These are phyloP conservation scores for Ditylenchus dipsaci DNA, from an alignment of 1,140 invertebrate species.

Conservation along the genomic window DNA sequence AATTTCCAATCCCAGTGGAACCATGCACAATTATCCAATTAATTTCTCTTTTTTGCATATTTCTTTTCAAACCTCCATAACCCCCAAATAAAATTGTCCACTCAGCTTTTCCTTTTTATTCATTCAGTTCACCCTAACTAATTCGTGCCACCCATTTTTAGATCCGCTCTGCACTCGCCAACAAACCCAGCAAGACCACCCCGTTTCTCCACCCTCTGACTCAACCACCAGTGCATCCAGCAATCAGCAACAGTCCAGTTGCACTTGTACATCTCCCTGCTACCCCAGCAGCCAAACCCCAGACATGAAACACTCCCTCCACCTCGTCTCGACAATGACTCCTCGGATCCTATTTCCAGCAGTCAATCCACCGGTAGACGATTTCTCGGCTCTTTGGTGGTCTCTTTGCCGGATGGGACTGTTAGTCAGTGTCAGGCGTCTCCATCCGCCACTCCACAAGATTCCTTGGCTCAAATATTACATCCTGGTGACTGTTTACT, in stretches of 20 bases:
- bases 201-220: background rate
- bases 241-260: background rate
- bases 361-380: background rate
- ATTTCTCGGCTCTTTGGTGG: slow-evolving; percentile 13
- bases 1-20: too few species aligned
- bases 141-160: slow-evolving; percentile 1
- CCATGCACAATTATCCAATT: too few species aligned
- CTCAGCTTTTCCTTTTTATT: background rate
- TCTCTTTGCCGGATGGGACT: slow-evolving; percentile 6
- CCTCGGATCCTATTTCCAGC: background rate
- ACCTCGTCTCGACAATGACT: background rate
- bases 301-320: background rate
- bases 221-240: background rate
- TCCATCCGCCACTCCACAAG: background rate
- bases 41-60: too few species aligned
- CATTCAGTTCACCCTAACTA: background rate
- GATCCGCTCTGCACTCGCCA: background rate
- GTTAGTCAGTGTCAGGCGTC: background rate
- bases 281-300: background rate
- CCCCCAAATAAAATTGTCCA: background rate
- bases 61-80: background rate
- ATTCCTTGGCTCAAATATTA: slow-evolving; percentile 10
- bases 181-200: background rate
- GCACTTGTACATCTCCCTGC: background rate
- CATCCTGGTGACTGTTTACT: slow-evolving; percentile 21